Percentiles rank a stretch among this genome's conserved stretches.
Evolutionary conservation across 2,113 vertebrate genomes (phyloP).

Genomic region (Proterorhinus semilunaris): DNA sequence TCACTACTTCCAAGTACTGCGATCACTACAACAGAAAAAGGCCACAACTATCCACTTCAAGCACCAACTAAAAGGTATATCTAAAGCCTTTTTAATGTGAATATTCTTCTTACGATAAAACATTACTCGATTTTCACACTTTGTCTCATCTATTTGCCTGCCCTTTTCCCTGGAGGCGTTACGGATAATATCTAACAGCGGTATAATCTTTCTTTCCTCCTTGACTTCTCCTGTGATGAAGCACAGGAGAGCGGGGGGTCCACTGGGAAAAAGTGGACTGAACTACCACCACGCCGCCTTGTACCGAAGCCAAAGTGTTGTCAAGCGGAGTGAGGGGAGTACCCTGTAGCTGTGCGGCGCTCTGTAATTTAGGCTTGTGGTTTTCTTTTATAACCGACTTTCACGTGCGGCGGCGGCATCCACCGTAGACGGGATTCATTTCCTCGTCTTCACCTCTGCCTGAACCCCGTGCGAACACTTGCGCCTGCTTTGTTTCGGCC

Average conservation of each 20-base stretch:
- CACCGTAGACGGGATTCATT: constrained; percentile 71
- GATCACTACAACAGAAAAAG: no score
- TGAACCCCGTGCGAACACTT: constrained; percentile 59
- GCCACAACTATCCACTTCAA: no score
- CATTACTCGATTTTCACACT: not conserved
- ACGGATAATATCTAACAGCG: constrained; percentile 18
- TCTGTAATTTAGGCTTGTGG: constrained; percentile 57
- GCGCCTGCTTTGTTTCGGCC: constrained; percentile 23
- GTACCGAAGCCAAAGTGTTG: constrained; percentile 17
- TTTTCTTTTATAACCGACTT: constrained; percentile 36
- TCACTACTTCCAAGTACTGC: no score
- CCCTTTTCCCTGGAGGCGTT: not conserved
- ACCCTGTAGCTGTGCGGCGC: constrained; percentile 40
- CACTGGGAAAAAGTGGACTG: constrained; percentile 29
- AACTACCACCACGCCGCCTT: not conserved
- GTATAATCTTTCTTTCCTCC: constrained; percentile 26
- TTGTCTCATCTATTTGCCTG: not conserved
- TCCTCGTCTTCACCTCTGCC: constrained; percentile 77
- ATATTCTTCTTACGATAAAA: not conserved
- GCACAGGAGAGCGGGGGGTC: constrained; percentile 33
- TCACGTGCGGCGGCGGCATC: constrained; percentile 62
- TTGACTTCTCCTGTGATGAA: constrained; percentile 31
- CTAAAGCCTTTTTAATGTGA: not conserved
- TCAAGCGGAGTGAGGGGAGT: constrained; percentile 20
- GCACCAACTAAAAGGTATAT: no score